phyloP scores from a whole-genome alignment of 2,888 invertebrate genomes.

The Priocnemis perturbator region DNA sequence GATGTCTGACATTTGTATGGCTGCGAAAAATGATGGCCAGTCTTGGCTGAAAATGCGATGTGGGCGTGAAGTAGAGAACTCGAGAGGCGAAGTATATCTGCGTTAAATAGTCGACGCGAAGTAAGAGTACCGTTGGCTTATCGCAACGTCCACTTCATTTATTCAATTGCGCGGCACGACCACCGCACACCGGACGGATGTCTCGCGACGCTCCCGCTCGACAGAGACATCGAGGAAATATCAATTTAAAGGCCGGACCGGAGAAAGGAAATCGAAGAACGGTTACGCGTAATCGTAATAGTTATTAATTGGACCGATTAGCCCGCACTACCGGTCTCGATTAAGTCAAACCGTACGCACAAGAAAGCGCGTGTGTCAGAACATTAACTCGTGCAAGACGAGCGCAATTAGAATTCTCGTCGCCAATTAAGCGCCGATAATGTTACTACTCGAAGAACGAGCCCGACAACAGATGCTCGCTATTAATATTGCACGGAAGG shows the following conservation, averaged over 20 bases:
- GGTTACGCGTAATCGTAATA: constrained; percentile 33
- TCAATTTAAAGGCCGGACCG: not conserved
- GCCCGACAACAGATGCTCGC: constrained; percentile 27
- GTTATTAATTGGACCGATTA: constrained; percentile 41
- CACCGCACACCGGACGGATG: not conserved
- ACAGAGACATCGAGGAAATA: not conserved
- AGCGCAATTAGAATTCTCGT: constrained; percentile 45
- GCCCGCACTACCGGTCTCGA: constrained; percentile 7
- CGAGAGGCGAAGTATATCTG: too few species aligned
- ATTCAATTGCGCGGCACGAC: not conserved
- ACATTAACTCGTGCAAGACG: constrained; percentile 33
- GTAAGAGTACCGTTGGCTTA: too few species aligned
- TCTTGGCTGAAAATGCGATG: too few species aligned
- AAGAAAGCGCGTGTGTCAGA: too few species aligned
- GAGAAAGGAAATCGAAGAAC: not conserved
- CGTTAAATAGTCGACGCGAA: too few species aligned
- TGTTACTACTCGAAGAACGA: constrained; percentile 12
- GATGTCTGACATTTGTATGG: too few species aligned
- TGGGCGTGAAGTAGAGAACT: too few species aligned
- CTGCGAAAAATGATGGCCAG: too few species aligned
- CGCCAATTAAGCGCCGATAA: constrained; percentile 48
- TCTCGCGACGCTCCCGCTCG: constrained; percentile 6
- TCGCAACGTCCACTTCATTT: too few species aligned
- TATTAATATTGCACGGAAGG: constrained; percentile 22
- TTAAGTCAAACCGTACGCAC: constrained; percentile 25